Base-by-base conservation (phyloP, 2,113 vertebrate genomes). In the Chionomys nivalis region DNA sequence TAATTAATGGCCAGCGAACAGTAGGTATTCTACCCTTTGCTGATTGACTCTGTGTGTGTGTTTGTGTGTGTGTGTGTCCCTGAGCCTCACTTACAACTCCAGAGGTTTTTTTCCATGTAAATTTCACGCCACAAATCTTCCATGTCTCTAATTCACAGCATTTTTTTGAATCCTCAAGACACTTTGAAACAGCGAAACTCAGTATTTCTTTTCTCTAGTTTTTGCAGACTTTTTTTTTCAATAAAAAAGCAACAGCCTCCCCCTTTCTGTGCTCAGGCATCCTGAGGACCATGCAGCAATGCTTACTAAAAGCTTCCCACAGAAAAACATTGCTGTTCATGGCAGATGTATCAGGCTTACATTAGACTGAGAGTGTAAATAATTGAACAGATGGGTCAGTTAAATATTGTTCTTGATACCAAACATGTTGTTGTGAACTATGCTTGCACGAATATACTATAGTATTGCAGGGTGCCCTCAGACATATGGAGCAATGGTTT, bases 241-340 rank as follows among this genome's bases (percentile, higher is more conserved):
- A 7, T 65, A 72, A n/a, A 47, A 52, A 95, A 97, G 95, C 95
- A 89, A 79, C 8, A n/a, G 19, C 33, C 5, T 44, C 31, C 8
- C 5, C 36, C 42, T 96, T 96, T 89, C 52, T 44, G 8, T 94
- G 75, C 65, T 91, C 91, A 96, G 94, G 83, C 7, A 52, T 58
- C 58, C 31, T n/a, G 66, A 92, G 65, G 23, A 83, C 75, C 89
- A 96, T 95, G 92, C 89, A 94, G 65, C 89, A 98, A 77, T 93
- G 97, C 96, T 98, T 98, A 89, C 91, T 97, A 98, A 97, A 90
- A 96, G 97, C 82, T 96, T 97, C 94, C 24, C 58, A 63, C 79
- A 89, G 94, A 44, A 95, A 95, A 97, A 85, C 96, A 97, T 97
- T 98, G 93, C 82, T 95, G 77, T 97, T 98, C 96, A 94, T 93